Conservation (phyloP, 2,888 invertebrate species). For the Chouioia cunea region DNA sequence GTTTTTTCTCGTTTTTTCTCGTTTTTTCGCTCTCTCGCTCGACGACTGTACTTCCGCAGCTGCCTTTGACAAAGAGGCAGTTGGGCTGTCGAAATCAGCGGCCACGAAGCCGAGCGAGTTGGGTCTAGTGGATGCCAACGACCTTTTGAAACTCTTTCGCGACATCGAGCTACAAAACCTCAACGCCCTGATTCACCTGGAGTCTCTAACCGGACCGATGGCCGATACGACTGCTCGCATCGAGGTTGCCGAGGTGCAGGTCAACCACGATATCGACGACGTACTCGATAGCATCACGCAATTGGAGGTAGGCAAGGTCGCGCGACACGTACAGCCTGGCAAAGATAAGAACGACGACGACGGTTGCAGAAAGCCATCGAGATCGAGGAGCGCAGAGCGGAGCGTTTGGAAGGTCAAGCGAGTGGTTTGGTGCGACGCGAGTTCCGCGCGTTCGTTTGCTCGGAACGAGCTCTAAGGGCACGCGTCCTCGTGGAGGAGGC, state of each 20-base stretch:
- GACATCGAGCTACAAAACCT: slow-evolving; percentile 76
- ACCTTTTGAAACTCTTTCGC: slow-evolving; percentile 73
- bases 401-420: slow-evolving; percentile 71
- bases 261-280: slow-evolving; percentile 65
- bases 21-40: too few species aligned
- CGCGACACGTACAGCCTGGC: too few species aligned
- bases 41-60: slow-evolving; percentile 54
- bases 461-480: slow-evolving; percentile 72
- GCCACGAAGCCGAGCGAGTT: slow-evolving; percentile 70
- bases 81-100: slow-evolving; percentile 47
- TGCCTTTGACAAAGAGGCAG: slow-evolving; percentile 70
- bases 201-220: slow-evolving; percentile 72
- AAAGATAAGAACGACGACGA: too few species aligned
- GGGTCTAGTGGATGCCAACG: slow-evolving; percentile 72
- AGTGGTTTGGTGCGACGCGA: slow-evolving; percentile 71
- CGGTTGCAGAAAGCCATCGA: slow-evolving; percentile 24
- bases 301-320: slow-evolving; percentile 65
- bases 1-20: background rate
- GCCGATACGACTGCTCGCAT: slow-evolving; percentile 70
- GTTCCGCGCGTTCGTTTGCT: slow-evolving; percentile 73
- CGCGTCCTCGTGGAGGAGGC: slow-evolving; percentile 75
- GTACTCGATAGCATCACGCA: slow-evolving; percentile 67
- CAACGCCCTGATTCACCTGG: slow-evolving; percentile 74
- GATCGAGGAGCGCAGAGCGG: slow-evolving; percentile 63
- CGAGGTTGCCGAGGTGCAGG: slow-evolving; percentile 67